Evolutionary conservation across 35 echinoderm and acorn worm species (phyloP), one percentile per base, ranked within the genome.

Genomic region (Apostichopus californicus): DNA sequence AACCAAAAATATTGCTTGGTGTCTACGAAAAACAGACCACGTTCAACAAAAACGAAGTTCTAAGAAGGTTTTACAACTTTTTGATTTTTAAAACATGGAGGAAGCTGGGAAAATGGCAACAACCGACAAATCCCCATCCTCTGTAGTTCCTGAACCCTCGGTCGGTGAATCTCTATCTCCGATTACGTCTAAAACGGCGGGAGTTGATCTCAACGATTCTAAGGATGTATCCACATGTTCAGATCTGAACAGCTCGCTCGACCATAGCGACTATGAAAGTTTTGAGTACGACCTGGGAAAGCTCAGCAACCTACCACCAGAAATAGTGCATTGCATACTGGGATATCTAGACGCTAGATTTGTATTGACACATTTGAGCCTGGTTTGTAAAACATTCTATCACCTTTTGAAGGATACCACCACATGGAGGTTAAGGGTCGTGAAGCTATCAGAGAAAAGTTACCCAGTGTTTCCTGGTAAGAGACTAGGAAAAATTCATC

Each of bases 391-490:
- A 79, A 59, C 72, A 46, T 92, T 99, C 8, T 72, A 95, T 81
- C 82, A 92, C 58, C 85, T 99, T 21, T 88, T 99, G 59, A 81
- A 89, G 15, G 87, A 99, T 78, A 90, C 93, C 20, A 87, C 87
- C 13, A 94, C 93, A 18, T 99, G 97, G 97, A 99, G 94, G 83
- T 87, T 99, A 9, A 87, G 95, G 23, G 93, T 95, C 7, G 61
- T 57, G 22, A 99, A 99, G 78, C 91, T 91, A 52, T 99, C 77
- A 71, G 66, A 87, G 18, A 90, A 94, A 10, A 71, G 17, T 17
- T 99, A 99, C 55, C 97, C 97, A 66, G 60, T 99, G 10, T 89
- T 95, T 26, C 87, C 93, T 86, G 95, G 97, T 99, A 93, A 75
- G 3, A 75, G 8, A 14, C 71, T 75, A 46, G 34, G 34, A 46